A percentile compares a stretch with the other conserved stretches of the same genome.
phyloP scores from a whole-genome alignment of 2,113 vertebrate species.

The Coryphaenoides rupestris region DNA sequence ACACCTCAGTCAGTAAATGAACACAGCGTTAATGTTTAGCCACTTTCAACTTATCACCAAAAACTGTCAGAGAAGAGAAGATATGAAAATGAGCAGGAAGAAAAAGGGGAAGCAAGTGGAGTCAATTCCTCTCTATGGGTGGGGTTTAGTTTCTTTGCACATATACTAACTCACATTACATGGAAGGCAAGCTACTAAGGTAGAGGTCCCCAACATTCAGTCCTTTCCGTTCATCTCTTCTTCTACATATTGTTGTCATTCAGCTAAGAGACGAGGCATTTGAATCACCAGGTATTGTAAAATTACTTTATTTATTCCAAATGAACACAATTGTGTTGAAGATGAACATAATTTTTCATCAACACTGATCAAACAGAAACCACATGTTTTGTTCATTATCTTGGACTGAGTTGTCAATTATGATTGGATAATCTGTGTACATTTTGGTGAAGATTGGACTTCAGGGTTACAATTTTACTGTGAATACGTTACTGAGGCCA shows the following conservation, averaged over 20 bases:
- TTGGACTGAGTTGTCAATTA: no score
- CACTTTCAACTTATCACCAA: constrained; percentile 42
- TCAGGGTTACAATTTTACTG: no score
- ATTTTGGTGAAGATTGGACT: no score
- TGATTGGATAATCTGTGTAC: no score
- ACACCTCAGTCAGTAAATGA: not conserved
- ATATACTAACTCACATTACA: constrained; percentile 54
- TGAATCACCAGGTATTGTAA: no score
- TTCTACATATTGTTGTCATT: constrained; percentile 6
- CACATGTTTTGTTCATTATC: no score
- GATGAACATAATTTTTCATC: no score
- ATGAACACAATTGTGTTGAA: no score
- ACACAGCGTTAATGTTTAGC: constrained; percentile 39
- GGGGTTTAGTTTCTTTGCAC: constrained; percentile 65
- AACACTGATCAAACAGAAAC: no score
- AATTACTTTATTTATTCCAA: no score
- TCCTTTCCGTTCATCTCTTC: constrained; percentile 28
- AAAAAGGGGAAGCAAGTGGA: constrained; percentile 75
- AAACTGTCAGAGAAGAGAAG: constrained; percentile 52
- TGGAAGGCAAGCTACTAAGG: constrained; percentile 44
- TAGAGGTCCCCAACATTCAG: constrained; percentile 34
- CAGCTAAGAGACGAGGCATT: constrained; percentile 49
- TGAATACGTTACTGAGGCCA: no score
- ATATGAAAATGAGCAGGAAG: constrained; percentile 79
- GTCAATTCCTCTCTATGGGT: constrained; percentile 68